These are phyloP conservation scores for Otolemur crassicaudatus DNA, from an alignment of 2,797 vertebrate species.

Conservation along the genomic window DNA sequence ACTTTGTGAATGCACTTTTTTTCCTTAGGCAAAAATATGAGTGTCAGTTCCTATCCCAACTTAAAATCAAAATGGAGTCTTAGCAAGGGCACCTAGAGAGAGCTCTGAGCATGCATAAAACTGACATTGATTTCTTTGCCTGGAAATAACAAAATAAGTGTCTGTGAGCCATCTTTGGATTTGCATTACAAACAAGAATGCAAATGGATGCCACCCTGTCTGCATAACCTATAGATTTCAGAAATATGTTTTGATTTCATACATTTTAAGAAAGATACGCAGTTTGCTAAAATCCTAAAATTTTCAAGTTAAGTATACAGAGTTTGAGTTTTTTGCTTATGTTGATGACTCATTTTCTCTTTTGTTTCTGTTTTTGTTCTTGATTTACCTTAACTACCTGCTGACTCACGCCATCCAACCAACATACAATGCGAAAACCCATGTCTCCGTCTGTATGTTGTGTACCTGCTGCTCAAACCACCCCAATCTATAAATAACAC, in stretches of 20 bases:
- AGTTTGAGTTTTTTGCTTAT: slow-evolving; percentile 88
- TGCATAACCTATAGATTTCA: slow-evolving; percentile 77
- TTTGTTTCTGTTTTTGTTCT: slow-evolving; percentile 89
- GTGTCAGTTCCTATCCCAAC: slow-evolving; percentile 81
- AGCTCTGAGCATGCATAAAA: slow-evolving; percentile 54
- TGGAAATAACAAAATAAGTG: slow-evolving; percentile 86
- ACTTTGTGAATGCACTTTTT: slow-evolving; percentile 82
- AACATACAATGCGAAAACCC: slow-evolving; percentile 90
- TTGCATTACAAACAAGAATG: slow-evolving; percentile 89
- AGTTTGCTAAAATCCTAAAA: slow-evolving; percentile 42
- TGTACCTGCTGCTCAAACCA: slow-evolving; percentile 87
- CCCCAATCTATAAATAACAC: slow-evolving; percentile 85
- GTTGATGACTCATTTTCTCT: slow-evolving; percentile 90
- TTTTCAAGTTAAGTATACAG: slow-evolving; percentile 82
- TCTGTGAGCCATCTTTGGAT: slow-evolving; percentile 84
- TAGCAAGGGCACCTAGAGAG: background rate
- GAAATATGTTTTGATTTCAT: slow-evolving; percentile 73
- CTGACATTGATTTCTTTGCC: slow-evolving; percentile 87
- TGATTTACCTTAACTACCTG: slow-evolving; percentile 89
- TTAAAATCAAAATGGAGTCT: background rate
- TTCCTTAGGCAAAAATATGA: slow-evolving; percentile 85
- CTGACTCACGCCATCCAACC: slow-evolving; percentile 91
- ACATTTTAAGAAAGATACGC: slow-evolving; percentile 74
- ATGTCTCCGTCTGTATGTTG: slow-evolving; percentile 91
- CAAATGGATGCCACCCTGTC: slow-evolving; percentile 84